Base-by-base conservation (phyloP, 2,113 vertebrate species). In the Alethe castanea region DNA sequence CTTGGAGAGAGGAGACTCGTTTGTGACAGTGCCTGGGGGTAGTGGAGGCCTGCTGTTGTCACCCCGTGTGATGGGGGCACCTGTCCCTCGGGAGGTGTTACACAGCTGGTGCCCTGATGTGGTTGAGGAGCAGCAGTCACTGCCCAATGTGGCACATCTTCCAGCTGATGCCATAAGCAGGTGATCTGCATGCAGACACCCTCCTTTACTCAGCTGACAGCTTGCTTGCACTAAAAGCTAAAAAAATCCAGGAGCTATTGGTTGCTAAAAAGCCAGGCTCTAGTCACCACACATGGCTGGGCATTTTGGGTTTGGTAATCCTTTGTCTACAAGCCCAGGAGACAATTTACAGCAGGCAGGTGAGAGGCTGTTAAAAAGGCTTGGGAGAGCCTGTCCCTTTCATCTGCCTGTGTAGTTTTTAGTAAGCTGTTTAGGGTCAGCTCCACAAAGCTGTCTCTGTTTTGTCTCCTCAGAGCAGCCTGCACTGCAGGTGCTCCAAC, bases 121-220 rank as follows among this genome's bases (percentile, higher is more conserved):
- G 53, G 2, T 2, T 2, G 81, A 56, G 40, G 44, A 66, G 33
- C 54, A 16, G 1, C 8, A 44, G 74, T 20, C 6, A 0, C 7
- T 70, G 56, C 61, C 48, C 53, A 17, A 61, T 0, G 7, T 44
- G 70, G 35, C 25, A 19, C 12, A 3, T 52, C 66, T 50, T 90
- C 59, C n/a, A 5, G 47, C 12, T 33, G 74, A 42, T 61, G 86
- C 85, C 3, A 5, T 66, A 24, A 56, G 59, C 56, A 28, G 26
- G 72, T 72, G 86, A 73, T 56, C 52, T 28, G 71, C 38, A 3
- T 15, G 61, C 74, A 79, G 70, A 48, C 67, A 23, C 61, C 52
- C 61, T 83, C 64, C 76, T 67, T 57, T 38, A 35, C 45, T 83
- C 76, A 59, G 9, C 72, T 90, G 86, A 47, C 73, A 54, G 70